Percentiles rank a stretch among this genome's conserved stretches.
Conservation (phyloP, 2,113 vertebrate genomes). For the Microcebus ravelobensis region DNA sequence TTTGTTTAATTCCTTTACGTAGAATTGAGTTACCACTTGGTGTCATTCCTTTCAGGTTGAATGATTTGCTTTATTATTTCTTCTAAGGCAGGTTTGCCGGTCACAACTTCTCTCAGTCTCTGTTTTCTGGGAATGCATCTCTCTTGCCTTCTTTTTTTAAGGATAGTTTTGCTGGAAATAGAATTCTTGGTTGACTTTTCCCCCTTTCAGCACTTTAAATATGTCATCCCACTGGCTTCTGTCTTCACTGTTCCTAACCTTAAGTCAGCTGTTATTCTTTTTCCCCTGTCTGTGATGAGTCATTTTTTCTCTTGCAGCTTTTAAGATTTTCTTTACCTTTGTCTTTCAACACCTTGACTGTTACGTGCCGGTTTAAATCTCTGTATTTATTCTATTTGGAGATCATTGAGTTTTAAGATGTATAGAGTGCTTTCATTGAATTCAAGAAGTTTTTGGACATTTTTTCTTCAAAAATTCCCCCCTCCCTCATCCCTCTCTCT, state of each 20-base stretch:
- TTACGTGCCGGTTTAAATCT: background rate
- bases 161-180: background rate
- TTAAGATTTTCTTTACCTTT: background rate
- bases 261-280: background rate
- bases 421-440: background rate
- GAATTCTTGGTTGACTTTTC: background rate
- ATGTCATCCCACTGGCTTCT: background rate
- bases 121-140: background rate
- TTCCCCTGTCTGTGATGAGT: background rate
- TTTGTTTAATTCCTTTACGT: background rate
- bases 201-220: background rate
- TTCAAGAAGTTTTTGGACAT: background rate
- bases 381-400: background rate
- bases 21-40: background rate
- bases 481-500: background rate
- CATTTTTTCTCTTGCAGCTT: background rate
- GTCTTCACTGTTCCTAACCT: background rate
- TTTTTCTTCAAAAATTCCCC: background rate
- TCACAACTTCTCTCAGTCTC: background rate
- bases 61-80: background rate
- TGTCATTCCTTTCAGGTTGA: background rate
- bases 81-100: background rate
- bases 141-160: background rate
- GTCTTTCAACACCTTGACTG: background rate
- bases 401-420: background rate